Conservation (phyloP, 2,797 vertebrate species). For the Acridotheres tristis region DNA sequence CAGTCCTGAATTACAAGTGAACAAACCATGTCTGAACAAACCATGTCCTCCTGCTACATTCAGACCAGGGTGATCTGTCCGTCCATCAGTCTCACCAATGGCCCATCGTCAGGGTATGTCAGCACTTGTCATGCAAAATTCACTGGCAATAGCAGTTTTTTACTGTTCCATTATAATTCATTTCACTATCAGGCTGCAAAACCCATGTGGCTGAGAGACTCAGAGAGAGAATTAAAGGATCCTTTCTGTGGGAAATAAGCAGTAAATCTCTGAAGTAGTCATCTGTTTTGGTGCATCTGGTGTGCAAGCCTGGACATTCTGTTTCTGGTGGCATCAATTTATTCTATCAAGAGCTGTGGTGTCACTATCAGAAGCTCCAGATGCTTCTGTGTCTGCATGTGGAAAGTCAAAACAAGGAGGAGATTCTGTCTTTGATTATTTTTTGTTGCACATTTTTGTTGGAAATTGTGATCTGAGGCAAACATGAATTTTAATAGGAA, state of each 20-base stretch:
- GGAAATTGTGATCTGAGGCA: not conserved
- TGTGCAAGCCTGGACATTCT: not conserved
- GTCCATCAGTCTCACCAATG: not conserved
- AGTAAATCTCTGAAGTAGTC: not conserved
- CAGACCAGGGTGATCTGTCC: not conserved
- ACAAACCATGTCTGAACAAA: not conserved
- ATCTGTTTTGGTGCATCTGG: not conserved
- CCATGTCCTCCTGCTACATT: not conserved
- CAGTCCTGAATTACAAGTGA: not conserved
- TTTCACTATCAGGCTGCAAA: not conserved
- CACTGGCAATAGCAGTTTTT: not conserved
- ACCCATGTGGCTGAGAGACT: not conserved
- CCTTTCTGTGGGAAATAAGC: not conserved
- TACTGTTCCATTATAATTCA: not conserved
- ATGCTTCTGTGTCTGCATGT: not conserved
- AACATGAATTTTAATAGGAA: not conserved
- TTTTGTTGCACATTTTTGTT: not conserved
- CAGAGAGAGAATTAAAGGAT: not conserved
- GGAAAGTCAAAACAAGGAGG: not conserved
- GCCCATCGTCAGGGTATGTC: rapidly evolving
- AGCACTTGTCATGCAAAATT: not conserved
- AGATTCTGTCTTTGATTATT: not conserved
- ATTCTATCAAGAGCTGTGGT: not conserved
- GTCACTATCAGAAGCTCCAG: not conserved
- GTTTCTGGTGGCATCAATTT: not conserved